phyloP scores from a whole-genome alignment of 2,113 vertebrate genomes.

The Osmerus mordax region DNA sequence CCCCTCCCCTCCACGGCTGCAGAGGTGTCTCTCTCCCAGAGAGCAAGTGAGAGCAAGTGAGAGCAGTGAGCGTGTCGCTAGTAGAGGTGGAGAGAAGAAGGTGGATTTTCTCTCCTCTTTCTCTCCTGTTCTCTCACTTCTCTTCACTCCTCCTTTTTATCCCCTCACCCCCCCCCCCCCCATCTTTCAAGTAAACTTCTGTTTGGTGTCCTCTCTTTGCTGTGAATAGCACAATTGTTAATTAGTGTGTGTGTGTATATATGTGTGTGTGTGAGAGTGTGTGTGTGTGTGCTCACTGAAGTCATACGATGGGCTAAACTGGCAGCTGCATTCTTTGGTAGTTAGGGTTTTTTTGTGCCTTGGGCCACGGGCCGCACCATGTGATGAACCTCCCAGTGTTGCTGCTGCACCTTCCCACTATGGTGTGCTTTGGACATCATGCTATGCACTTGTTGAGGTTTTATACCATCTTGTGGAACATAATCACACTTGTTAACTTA shows the following conservation, averaged over 20 bases:
- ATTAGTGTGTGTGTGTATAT: neutral
- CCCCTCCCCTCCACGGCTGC: conserved; percentile 19
- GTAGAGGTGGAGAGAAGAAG: neutral
- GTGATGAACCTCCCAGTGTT: neutral
- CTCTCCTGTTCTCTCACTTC: conserved; percentile 10
- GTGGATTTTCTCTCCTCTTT: conserved; percentile 1
- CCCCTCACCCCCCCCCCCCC: neutral
- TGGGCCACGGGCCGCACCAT: neutral
- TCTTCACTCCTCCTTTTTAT: conserved; percentile 6
- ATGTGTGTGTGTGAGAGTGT: neutral
- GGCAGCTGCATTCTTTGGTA: neutral
- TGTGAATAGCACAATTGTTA: neutral
- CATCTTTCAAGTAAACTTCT: conserved; percentile 14
- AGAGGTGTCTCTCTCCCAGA: conserved; percentile 46
- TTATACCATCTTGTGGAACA: too few relatives aligned
- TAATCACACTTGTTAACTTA: too few relatives aligned
- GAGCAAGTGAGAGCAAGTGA: conserved; percentile 24
- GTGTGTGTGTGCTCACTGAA: neutral
- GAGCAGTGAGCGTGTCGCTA: conserved; percentile 12
- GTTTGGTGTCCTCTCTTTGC: too few relatives aligned
- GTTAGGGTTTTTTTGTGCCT: neutral
- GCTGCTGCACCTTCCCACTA: neutral
- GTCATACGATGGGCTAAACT: neutral
- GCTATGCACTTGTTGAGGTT: too few relatives aligned
- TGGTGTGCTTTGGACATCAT: neutral